phyloP scores from a whole-genome alignment of 2,888 invertebrate genomes.

The Dorcus parallelipipedus region DNA sequence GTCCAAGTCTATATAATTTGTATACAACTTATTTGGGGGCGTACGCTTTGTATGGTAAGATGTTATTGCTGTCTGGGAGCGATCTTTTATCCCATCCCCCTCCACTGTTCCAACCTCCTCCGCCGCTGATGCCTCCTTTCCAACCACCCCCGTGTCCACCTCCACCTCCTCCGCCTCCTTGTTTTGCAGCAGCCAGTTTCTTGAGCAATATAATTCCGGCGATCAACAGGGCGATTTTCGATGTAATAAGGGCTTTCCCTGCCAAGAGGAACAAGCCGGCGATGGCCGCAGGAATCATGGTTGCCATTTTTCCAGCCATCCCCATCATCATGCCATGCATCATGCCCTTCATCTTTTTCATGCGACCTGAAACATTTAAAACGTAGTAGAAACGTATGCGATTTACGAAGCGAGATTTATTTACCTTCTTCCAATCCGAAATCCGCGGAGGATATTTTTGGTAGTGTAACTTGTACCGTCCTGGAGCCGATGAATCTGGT shows the following conservation, averaged over 20 bases:
- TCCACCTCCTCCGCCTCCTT: conserved; percentile 51
- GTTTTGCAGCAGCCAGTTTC: conserved; percentile 71
- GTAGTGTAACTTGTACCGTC: conserved; percentile 72
- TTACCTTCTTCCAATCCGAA: conserved; percentile 75
- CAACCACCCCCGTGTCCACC: conserved; percentile 42
- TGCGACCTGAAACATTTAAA: conserved; percentile 60
- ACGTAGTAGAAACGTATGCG: not conserved
- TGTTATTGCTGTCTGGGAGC: conserved; percentile 55
- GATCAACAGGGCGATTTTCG: conserved; percentile 75
- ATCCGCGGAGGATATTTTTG: conserved; percentile 66
- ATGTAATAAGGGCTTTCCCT: conserved; percentile 79
- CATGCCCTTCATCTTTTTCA: conserved; percentile 83
- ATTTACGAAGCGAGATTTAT: not conserved
- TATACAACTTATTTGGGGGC: conserved; percentile 38
- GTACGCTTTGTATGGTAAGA: conserved; percentile 70
- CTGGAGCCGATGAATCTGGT: conserved; percentile 71
- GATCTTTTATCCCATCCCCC: conserved; percentile 73
- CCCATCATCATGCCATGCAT: conserved; percentile 92
- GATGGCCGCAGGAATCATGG: conserved; percentile 75
- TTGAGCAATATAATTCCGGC: conserved; percentile 80
- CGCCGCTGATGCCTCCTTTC: conserved; percentile 36
- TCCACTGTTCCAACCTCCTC: conserved; percentile 49
- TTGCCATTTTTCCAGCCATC: conserved; percentile 78
- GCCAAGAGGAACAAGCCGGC: conserved; percentile 78
- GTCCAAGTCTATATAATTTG: not conserved